These are phyloP conservation scores for Scomber scombrus DNA, from an alignment of 2,113 vertebrate genomes.

Conservation along the genomic window DNA sequence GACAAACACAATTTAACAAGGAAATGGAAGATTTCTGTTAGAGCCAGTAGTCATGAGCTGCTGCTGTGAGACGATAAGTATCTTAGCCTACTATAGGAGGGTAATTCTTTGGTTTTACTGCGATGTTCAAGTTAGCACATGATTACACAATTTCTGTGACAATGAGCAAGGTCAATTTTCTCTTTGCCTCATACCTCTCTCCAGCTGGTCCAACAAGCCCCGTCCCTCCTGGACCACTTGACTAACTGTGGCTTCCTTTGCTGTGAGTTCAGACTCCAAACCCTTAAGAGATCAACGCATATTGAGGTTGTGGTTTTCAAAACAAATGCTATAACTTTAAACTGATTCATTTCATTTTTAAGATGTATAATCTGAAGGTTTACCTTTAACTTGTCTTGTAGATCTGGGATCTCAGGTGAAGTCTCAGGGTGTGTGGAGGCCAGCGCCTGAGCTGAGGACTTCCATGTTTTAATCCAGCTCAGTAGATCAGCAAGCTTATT, in stretches of 20 bases:
- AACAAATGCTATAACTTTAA: not conserved
- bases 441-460: conserved; percentile 82
- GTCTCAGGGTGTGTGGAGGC: conserved; percentile 87
- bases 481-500: conserved; percentile 85
- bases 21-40: conserved; percentile 34
- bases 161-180: not conserved
- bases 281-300: conserved; percentile 79
- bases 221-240: conserved; percentile 85
- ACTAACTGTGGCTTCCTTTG: conserved; percentile 81
- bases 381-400: conserved; percentile 91
- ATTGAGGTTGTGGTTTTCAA: not conserved
- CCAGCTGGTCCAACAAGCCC: conserved; percentile 87
- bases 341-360: not conserved
- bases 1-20: conserved; percentile 35
- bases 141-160: not conserved
- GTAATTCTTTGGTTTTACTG: not conserved
- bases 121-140: not conserved
- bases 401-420: conserved; percentile 83
- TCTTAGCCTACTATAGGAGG: conserved; percentile 1
- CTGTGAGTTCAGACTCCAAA: conserved; percentile 85
- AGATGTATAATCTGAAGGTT: not conserved
- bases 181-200: conserved; percentile 86
- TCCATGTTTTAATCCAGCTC: conserved; percentile 89
- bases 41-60: not conserved
- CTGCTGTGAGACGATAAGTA: not conserved